Conservation (phyloP, 1,140 invertebrate species). For the Cydia splendana region DNA sequence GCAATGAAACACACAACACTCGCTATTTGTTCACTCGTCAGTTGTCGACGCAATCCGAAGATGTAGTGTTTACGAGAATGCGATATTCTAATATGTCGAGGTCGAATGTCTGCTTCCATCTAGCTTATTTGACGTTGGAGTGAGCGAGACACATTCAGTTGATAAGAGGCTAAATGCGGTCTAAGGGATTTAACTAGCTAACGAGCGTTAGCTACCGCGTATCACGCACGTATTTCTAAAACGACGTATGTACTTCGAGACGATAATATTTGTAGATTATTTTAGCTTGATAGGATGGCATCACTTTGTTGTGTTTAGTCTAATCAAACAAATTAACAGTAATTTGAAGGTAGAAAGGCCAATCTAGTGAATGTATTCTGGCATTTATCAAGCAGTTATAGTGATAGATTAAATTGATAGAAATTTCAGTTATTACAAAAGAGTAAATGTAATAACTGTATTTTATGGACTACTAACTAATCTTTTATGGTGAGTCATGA, state of each 20-base stretch:
- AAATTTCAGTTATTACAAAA: background rate
- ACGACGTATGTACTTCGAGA: background rate
- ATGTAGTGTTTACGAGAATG: background rate
- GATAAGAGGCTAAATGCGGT: slow-evolving; percentile 21
- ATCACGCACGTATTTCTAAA: background rate
- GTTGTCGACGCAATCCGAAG: background rate
- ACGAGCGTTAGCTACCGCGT: slow-evolving; percentile 9
- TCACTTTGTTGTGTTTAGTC: background rate
- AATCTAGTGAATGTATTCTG: slow-evolving; percentile 1
- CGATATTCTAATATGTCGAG: background rate
- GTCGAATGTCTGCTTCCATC: background rate
- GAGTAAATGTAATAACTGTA: too few relatives aligned
- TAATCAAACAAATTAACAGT: slow-evolving; percentile 14
- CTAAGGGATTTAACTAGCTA: slow-evolving; percentile 7
- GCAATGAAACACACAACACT: background rate
- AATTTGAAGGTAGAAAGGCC: slow-evolving; percentile 5
- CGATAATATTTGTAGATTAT: background rate
- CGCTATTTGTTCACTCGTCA: background rate
- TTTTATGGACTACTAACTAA: too few relatives aligned
- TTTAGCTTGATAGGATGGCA: background rate
- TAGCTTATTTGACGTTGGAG: background rate
- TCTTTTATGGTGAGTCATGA: background rate
- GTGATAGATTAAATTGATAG: background rate
- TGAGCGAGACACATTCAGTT: background rate
- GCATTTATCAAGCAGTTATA: background rate